Evolutionary conservation across 2,888 invertebrate species (phyloP), one percentile per base, ranked within the genome.

Genomic region (Diaphora mendica): DNA sequence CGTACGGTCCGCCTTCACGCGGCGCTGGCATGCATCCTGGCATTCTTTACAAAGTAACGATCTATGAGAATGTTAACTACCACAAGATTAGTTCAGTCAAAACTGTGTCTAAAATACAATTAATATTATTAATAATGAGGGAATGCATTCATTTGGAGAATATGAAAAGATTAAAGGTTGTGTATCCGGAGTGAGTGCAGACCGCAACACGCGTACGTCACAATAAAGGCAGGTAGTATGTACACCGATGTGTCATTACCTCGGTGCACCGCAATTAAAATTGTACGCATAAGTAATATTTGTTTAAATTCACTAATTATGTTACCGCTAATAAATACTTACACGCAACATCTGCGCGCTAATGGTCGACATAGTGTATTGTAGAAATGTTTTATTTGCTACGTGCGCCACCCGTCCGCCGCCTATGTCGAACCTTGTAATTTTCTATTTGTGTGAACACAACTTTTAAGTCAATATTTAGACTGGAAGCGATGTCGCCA

Each of bases 291-390:
- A 93, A 91, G 90, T 92, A 91, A 93, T 95, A 94, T 95, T 95
- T 95, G 95, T 94, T 94, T 91, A 92, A 92, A 94, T 93, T 94
- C 91, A 91, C 92, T 94, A 94, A 95, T 95, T 94, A 95, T 87
- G 88, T 88, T 86, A 87, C 91, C 90, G 83, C 91, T 94, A 95
- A 95, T 95, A 92, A 92, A 93, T 93, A 93, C 91, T 91, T 94
- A 90, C 90, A 91, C 89, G 90, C 91, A 91, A 92, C 95, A 95
- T 95, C 95, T 95, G 88, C 82, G 84, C 80, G 81, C 83, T 91
- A 93, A 92, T 93, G 90, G 87, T 84, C 78, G 82, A 80, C 83
- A 87, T 86, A 86, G 85, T 88, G 90, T 86, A 91, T 89, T 92
- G 90, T 91, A 86, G 86, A 87, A 89, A 90, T 91, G 90, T 90